Base-by-base conservation (phyloP, 2,888 invertebrate species). In the Meteorus colon region DNA sequence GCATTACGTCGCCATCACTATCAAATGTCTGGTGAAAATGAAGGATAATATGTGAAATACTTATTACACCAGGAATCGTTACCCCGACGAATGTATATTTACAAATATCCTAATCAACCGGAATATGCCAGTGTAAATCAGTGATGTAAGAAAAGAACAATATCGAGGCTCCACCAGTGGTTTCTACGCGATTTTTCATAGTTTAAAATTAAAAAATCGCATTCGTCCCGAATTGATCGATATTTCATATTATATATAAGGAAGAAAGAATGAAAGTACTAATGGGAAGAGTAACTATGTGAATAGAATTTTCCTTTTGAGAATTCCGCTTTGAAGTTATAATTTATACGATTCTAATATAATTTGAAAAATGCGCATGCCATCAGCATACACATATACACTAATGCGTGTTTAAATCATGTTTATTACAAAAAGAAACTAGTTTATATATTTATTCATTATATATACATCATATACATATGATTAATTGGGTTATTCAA, bases 1-100 rank as follows among this genome's bases (percentile, higher is more conserved):
- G 95, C 97, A 77, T 92, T 99, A 76, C 92, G 99, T 78, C 95
- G 96, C 86, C 94, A 96, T 82, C 98, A 99, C 91, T 99, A 99
- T 91, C 95, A 95, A 85, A 92, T 96, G 84, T 96, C 94, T 77
- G 95, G 93, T 81, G 92, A 93, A 81, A 70, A 65, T n/a, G 65
- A 73, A 55, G 34, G 37, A 29, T 75, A n/a, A 75, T 31, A 27
- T 62, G 48, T 29, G 12, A 2, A 14, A 4, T n/a, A 48, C n/a
- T 48, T n/a, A 48, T 48, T 48, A 2, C 16, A 48, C 16, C n/a
- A 48, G 4, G 8, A 34, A 1, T 1, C 8, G 24, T 24, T 24
- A 24, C 24, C 24, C 24, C 0, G 24, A 24, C 24, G 8, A 41
- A 41, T 41, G 41, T 41, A 12, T 41, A 41, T 12, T 41, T 41